phyloP scores from a whole-genome alignment of 2,888 invertebrate species.

The Eledona agricola region DNA sequence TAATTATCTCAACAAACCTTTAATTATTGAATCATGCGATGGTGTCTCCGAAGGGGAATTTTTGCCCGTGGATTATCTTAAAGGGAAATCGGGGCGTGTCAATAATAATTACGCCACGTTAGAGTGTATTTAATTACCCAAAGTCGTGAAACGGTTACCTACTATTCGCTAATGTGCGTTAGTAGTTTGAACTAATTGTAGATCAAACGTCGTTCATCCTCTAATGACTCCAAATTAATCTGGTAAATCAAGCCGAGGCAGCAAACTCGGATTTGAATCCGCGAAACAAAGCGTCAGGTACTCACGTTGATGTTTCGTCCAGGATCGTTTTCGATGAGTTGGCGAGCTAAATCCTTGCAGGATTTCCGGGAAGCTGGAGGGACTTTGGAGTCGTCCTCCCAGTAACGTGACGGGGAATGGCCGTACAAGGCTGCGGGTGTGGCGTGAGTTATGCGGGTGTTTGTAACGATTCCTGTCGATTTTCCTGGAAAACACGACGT shows the following conservation, averaged over 20 bases:
- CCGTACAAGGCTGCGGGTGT: conserved; percentile 82
- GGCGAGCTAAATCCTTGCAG: conserved; percentile 81
- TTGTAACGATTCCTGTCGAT: conserved; percentile 83
- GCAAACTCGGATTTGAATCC: conserved; percentile 11
- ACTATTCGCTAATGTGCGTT: conserved; percentile 30
- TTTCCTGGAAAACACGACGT: conserved; percentile 66
- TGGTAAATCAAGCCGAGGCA: conserved; percentile 26
- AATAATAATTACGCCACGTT: conserved; percentile 22
- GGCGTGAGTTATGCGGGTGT: conserved; percentile 81
- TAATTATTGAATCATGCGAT: too few relatives aligned
- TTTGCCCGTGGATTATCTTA: not conserved
- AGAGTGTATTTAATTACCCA: conserved; percentile 25
- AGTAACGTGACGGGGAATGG: conserved; percentile 78
- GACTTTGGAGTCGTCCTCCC: conserved; percentile 82
- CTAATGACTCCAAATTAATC: conserved; percentile 35
- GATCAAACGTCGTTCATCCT: conserved; percentile 33
- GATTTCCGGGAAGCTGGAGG: conserved; percentile 74
- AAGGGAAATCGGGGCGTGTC: conserved; percentile 5
- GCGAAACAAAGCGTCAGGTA: conserved; percentile 33
- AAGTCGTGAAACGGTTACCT: conserved; percentile 20
- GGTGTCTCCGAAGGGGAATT: too few relatives aligned
- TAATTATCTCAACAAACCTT: too few relatives aligned
- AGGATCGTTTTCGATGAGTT: conserved; percentile 80
- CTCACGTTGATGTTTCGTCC: conserved; percentile 78
- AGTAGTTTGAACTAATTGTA: conserved; percentile 32